phyloP scores from a whole-genome alignment of 1,140 invertebrate genomes.

The Lordiphosa collinella region DNA sequence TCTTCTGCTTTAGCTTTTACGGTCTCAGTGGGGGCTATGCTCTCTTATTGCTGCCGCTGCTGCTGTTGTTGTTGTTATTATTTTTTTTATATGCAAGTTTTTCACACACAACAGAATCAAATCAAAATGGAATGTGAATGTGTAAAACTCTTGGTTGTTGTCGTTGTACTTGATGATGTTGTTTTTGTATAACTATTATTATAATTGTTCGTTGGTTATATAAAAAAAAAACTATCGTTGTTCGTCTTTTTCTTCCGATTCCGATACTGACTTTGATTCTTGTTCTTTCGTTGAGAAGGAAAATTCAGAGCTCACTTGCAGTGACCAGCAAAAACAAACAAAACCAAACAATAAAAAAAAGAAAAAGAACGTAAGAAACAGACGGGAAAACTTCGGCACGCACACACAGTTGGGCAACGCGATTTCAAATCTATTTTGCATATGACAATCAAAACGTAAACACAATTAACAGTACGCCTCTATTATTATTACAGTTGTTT shows the following conservation, averaged over 20 bases:
- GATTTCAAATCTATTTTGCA: conserved; percentile 6
- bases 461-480: neutral
- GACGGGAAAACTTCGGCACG: neutral
- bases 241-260: too few relatives aligned
- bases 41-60: conserved; percentile 16
- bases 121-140: conserved; percentile 64
- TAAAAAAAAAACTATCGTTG: neutral
- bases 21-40: conserved; percentile 33
- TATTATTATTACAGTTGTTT: conserved; percentile 8
- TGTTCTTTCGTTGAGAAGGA: neutral
- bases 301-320: neutral
- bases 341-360: conserved; percentile 6
- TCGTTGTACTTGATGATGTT: conserved; percentile 10
- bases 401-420: neutral
- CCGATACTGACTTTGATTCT: neutral
- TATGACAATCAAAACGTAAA: conserved; percentile 9
- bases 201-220: conserved; percentile 25
- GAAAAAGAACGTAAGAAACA: neutral
- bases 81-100: conserved; percentile 54
- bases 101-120: conserved; percentile 50
- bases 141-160: conserved; percentile 38
- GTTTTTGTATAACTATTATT: conserved; percentile 20
- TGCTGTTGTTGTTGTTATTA: conserved; percentile 24
- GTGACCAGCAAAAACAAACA: neutral
- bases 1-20: conserved; percentile 29